Evolutionary conservation across 2,888 invertebrate species (phyloP).

Genomic region (Sicus ferrugineus): DNA sequence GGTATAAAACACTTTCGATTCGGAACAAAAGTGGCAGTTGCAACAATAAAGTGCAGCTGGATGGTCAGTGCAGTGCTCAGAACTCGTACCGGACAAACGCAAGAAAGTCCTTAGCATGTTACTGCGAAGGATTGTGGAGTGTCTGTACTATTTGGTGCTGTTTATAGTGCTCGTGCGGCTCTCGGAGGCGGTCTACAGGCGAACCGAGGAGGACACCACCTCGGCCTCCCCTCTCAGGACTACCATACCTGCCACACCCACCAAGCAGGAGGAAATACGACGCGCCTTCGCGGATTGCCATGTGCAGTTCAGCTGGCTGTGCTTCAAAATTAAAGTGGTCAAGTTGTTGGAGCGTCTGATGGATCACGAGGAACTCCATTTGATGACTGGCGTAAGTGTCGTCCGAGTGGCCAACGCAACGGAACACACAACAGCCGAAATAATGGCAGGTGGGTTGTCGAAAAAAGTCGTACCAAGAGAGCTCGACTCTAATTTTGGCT

Average conservation of each 20-base stretch:
- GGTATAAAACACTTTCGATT: conserved; percentile 28
- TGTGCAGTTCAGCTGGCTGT: conserved; percentile 73
- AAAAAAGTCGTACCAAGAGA: background rate
- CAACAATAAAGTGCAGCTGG: conserved; percentile 8
- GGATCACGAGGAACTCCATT: conserved; percentile 71
- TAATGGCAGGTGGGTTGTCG: conserved; percentile 68
- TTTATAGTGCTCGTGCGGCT: conserved; percentile 50
- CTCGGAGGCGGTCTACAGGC: conserved; percentile 47
- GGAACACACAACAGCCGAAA: conserved; percentile 70
- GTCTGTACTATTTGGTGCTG: conserved; percentile 48
- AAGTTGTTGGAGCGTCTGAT: conserved; percentile 79
- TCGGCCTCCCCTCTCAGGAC: conserved; percentile 23
- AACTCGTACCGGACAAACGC: background rate
- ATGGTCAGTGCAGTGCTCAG: background rate
- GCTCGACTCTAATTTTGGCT: too few species aligned
- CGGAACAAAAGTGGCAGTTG: conserved; percentile 15
- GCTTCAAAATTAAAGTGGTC: conserved; percentile 80
- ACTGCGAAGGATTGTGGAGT: conserved; percentile 51
- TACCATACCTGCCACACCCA: conserved; percentile 27
- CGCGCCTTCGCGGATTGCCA: conserved; percentile 67
- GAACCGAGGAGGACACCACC: conserved; percentile 23
- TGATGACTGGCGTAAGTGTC: conserved; percentile 78
- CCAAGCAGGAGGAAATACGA: conserved; percentile 40
- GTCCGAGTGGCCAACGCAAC: conserved; percentile 73
- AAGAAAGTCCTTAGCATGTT: conserved; percentile 41